These are phyloP conservation scores for Camponotus floridanus DNA, from an alignment of 1,140 invertebrate genomes.

Conservation along the genomic window DNA sequence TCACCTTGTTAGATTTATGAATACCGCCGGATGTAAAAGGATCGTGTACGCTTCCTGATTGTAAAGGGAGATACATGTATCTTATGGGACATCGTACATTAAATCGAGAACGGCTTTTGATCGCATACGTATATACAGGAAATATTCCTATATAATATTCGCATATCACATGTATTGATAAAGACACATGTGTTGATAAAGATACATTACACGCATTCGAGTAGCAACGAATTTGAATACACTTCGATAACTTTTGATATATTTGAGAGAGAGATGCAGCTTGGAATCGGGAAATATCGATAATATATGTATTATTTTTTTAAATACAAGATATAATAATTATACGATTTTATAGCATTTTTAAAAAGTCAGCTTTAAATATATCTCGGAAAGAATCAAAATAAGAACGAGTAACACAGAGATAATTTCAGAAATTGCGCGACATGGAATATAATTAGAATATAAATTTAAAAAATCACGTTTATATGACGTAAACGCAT, in stretches of 20 bases:
- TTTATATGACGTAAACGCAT: not conserved
- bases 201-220: slow-evolving; percentile 38
- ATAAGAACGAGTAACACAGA: not conserved
- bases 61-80: slow-evolving; percentile 76
- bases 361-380: not conserved
- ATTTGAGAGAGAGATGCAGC: not conserved
- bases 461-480: slow-evolving; percentile 22
- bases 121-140: slow-evolving; percentile 4
- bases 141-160: not conserved
- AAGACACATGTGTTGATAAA: not conserved
- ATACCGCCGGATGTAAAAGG: slow-evolving; percentile 69
- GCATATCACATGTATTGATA: not conserved
- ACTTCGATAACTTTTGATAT: slow-evolving; percentile 29
- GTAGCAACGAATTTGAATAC: slow-evolving; percentile 7
- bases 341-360: not conserved
- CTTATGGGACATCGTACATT: slow-evolving; percentile 75
- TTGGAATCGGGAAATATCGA: not conserved
- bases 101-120: slow-evolving; percentile 57
- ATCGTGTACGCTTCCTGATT: slow-evolving; percentile 70
- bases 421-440: not conserved
- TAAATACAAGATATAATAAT: not conserved
- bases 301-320: not conserved
- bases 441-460: not conserved
- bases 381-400: not conserved
- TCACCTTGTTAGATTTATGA: slow-evolving; percentile 71